Evolutionary conservation across 1,140 invertebrate genomes (phyloP), one percentile per base, ranked within the genome.

Genomic region (Atta colombica): DNA sequence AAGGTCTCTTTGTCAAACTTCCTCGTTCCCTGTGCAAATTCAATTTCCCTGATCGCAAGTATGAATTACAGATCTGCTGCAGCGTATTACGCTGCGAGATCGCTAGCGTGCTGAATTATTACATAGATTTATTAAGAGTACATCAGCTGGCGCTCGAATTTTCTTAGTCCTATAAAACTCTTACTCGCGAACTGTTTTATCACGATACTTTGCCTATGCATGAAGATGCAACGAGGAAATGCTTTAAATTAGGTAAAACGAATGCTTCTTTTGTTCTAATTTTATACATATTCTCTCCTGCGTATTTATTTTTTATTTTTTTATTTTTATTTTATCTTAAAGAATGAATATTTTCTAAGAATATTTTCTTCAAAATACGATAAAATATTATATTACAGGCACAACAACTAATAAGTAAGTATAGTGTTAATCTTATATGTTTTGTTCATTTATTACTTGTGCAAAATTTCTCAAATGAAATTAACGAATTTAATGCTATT

Each of bases 41-140:
- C 80, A 82, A 82, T 74, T 82, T 82, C 35, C 53, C 68, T 60
- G 53, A 74, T 72, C 80, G 51, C 68, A 60, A 60, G 39, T 82
- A 82, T 60, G 80, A 72, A 82, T 82, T 82, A 72, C 80, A 61
- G 68, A 12, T 82, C 53, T 21, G 68, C 53, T 21, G 68, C 58
- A 45, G 18, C 39, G 16, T 60, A 81, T 72, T 69, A 78, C n/a
- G n/a, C 49, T n/a, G 51, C 39, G 61, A 53, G 39, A 68, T 80
- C 49, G 77, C 77, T 21, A 14, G 68, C 78, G 66, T 45, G 80
- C 39, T 82, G 53, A 82, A 82, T 82, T 82, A 82, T 82, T 72
- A 61, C 35, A 35, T 55, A 74, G 39, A 82, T 82, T 82, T 82
- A 74, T 82, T 82, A 82, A 49, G 53, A 60, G 68, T 45, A 49